Base-by-base conservation (phyloP, 2,797 vertebrate species). In the Peromyscus nudipes region DNA sequence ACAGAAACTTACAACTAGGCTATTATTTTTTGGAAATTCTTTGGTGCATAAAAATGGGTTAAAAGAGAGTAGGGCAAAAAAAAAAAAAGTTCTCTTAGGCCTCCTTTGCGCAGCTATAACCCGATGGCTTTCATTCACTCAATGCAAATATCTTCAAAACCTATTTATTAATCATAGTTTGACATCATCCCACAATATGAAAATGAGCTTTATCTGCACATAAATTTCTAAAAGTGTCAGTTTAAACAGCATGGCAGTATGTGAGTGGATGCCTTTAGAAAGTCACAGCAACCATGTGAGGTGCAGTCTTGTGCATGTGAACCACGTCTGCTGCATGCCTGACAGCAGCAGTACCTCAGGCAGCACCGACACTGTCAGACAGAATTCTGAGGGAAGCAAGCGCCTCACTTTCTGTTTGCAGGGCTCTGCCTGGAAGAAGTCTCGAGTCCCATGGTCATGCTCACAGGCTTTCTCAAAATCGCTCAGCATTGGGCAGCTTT, bases 101-200 rank as follows among this genome's bases (percentile, higher is more conserved):
- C 27, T 75, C 31, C 76, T 77, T 27, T 84, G 65, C 34, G 27
- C 49, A 82, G 46, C 23, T 82, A 27, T 84, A 94, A 91, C 31
- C n/a, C 91, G 43, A 87, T 89, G n/a, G 21, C 55, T 52, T 92
- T 95, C 86, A 86, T 75, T 93, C 21, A 92, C 40, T 88, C 91
- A 81, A 82, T n/a, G 86, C 40, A 95, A 91, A 91, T 40, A 46
- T 64, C 80, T 93, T 95, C 3, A 96, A 96, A 94, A 91, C 27
- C 67, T 92, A 71, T 40, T 79, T 94, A 89, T 64, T 92, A 91
- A 75, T 75, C 34, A 93, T 49, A 94, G 89, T 75, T 79, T 93
- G 87, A 75, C 23, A 94, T 40, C 52, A 95, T 3, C 87, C 10
- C 31, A 87, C 37, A 95, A 64, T 77, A 92, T 81, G 64, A 92